Evolutionary conservation across 53 echinoderm and acorn worm species (phyloP).

Genomic region (Paelopatides confundens): DNA sequence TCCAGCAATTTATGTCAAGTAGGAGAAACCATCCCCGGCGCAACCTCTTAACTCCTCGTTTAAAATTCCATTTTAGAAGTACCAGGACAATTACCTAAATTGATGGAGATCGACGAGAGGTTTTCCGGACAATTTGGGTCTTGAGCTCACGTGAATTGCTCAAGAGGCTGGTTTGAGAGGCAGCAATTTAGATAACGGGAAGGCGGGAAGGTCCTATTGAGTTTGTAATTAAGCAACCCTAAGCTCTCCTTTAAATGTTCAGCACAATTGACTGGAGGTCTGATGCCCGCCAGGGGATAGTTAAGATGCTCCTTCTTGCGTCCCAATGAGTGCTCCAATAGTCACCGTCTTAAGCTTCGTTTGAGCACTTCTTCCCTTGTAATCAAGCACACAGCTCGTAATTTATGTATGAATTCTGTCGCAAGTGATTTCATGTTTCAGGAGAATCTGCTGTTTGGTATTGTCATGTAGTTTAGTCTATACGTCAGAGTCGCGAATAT

Average conservation of each 20-base stretch:
- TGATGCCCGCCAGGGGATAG: constrained; percentile 27
- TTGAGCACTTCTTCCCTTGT: constrained; percentile 3
- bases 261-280: constrained; percentile 21
- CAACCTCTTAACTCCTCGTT: constrained; percentile 56
- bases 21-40: constrained; percentile 36
- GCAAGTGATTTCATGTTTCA: constrained; percentile 40
- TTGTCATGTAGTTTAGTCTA: not conserved
- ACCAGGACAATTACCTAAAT: constrained; percentile 52
- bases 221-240: constrained; percentile 43
- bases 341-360: constrained; percentile 2
- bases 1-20: constrained; percentile 50
- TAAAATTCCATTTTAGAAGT: constrained; percentile 53
- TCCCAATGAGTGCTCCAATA: constrained; percentile 19
- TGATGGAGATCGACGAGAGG: constrained; percentile 46
- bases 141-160: constrained; percentile 50
- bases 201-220: constrained; percentile 35
- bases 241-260: constrained; percentile 44
- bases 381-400: constrained; percentile 2
- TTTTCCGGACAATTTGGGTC: constrained; percentile 56
- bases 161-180: constrained; percentile 42
- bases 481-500: not conserved
- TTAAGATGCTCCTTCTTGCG: constrained; percentile 23
- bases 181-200: constrained; percentile 49
- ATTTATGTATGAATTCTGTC: constrained; percentile 38
- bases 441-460: not conserved